Evolutionary conservation across 2,797 vertebrate genomes (phyloP).

Genomic region (Hemibagrus guttatus): DNA sequence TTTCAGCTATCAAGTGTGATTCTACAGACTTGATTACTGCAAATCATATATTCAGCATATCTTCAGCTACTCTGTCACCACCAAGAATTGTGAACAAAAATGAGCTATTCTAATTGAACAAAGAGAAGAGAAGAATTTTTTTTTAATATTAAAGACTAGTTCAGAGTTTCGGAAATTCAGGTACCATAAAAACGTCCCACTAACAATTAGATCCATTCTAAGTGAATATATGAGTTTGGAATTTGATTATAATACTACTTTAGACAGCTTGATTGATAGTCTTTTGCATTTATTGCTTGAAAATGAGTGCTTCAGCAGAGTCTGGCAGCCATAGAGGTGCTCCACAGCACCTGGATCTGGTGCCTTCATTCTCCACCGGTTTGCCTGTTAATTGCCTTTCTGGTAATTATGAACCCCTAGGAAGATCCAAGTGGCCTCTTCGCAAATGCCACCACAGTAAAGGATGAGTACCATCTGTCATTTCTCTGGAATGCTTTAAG

Average conservation of each 20-base stretch:
- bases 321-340: slow-evolving; percentile 30
- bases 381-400: slow-evolving; percentile 57
- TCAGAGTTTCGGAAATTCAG: neutral
- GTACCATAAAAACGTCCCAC: neutral
- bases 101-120: neutral
- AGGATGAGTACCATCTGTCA: slow-evolving; percentile 59
- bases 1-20: neutral
- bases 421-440: slow-evolving; percentile 50
- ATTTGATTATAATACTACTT: slow-evolving; percentile 22
- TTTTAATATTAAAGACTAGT: neutral
- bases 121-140: neutral
- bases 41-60: neutral
- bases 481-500: slow-evolving; percentile 49
- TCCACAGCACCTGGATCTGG: slow-evolving; percentile 42
- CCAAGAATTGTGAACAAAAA: slow-evolving; percentile 16
- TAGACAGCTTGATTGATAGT: slow-evolving; percentile 13
- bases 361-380: slow-evolving; percentile 46
- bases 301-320: slow-evolving; percentile 33
- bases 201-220: neutral
- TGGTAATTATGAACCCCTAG: slow-evolving; percentile 53
- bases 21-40: neutral
- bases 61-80: neutral
- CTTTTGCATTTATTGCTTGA: slow-evolving; percentile 15
- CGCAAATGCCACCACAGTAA: slow-evolving; percentile 51
- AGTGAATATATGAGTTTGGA: slow-evolving; percentile 10